These are phyloP conservation scores for Drosophila jambulina DNA, from an alignment of 1,140 invertebrate genomes.

Conservation along the genomic window DNA sequence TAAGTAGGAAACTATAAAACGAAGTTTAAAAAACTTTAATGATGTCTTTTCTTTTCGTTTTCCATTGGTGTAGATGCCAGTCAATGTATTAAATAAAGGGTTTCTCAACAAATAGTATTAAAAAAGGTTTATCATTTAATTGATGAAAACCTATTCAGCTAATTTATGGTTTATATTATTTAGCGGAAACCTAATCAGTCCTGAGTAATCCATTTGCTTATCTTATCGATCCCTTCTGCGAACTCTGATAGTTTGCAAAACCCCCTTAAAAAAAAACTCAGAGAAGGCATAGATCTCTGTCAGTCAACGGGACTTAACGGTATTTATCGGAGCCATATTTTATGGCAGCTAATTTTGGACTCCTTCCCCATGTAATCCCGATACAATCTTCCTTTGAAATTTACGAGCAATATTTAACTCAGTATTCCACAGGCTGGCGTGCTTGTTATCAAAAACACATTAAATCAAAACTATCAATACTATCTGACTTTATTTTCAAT, in stretches of 20 bases:
- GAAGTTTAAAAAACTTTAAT: neutral
- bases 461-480: neutral
- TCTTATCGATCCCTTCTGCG: slow-evolving; percentile 30
- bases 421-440: neutral
- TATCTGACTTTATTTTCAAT: neutral
- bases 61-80: neutral
- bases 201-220: slow-evolving; percentile 1
- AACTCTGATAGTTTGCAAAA: slow-evolving; percentile 33
- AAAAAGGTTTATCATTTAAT: neutral
- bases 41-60: neutral
- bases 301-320: slow-evolving; percentile 8
- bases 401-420: neutral
- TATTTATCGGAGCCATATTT: neutral
- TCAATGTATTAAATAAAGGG: neutral
- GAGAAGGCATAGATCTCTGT: slow-evolving; percentile 3
- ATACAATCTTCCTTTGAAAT: neutral
- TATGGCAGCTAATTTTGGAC: neutral
- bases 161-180: slow-evolving; percentile 18
- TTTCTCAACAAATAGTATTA: neutral
- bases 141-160: neutral
- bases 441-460: slow-evolving; percentile 3
- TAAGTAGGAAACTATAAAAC: neutral
- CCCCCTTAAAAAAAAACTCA: slow-evolving; percentile 17
- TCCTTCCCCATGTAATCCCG: neutral
- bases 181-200: neutral